phyloP scores from a whole-genome alignment of 2,888 invertebrate genomes.

The Caenorhabditis panamensis region DNA sequence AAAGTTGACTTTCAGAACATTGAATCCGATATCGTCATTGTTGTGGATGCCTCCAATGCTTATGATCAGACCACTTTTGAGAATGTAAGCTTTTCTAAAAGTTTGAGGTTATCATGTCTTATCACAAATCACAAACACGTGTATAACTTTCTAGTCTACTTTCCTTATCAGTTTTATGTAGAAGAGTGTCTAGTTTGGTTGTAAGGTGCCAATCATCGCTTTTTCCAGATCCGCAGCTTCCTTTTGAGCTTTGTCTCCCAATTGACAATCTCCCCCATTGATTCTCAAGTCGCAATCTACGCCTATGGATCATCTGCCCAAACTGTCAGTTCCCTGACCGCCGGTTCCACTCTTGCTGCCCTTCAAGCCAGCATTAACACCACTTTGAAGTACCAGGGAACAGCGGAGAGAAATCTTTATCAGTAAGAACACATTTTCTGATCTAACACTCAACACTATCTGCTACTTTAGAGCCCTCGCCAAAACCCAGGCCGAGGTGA shows the following conservation, averaged over 20 bases:
- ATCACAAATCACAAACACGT: background rate
- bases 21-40: conserved; percentile 55
- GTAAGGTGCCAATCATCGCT: background rate
- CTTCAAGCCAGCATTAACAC: conserved; percentile 58
- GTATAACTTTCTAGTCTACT: background rate
- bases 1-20: conserved; percentile 56
- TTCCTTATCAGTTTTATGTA: conserved; percentile 13
- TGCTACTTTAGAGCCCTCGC: conserved; percentile 58
- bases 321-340: conserved; percentile 39
- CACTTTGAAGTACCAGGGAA: conserved; percentile 61
- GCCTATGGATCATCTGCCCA: conserved; percentile 59
- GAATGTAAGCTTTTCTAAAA: too few species aligned
- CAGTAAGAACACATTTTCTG: conserved; percentile 26
- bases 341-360: conserved; percentile 41
- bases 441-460: background rate
- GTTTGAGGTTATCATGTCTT: too few species aligned
- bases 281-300: conserved; percentile 65
- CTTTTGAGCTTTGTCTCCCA: conserved; percentile 52
- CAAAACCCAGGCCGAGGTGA: conserved; percentile 62
- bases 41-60: conserved; percentile 58
- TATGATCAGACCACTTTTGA: conserved; percentile 42
- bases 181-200: conserved; percentile 37
- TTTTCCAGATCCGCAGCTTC: conserved; percentile 58
- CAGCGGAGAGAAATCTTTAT: conserved; percentile 53
- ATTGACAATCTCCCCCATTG: conserved; percentile 62